Evolutionary conservation across 2,888 invertebrate genomes (phyloP).

Genomic region (Phrixothrix hirtus): DNA sequence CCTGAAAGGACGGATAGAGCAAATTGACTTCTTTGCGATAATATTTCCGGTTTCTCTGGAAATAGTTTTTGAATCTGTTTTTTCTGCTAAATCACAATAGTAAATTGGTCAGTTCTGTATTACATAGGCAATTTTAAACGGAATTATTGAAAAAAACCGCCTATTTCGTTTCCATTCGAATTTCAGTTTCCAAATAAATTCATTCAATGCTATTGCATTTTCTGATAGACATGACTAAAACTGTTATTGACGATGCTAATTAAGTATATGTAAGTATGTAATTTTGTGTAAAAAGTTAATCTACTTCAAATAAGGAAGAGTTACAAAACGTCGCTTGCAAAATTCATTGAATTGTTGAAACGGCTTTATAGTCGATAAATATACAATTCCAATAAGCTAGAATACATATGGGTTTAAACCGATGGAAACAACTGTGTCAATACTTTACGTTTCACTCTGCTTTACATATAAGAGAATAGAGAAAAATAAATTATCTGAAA

Average conservation of each 20-base stretch:
- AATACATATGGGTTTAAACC: slow-evolving; percentile 9
- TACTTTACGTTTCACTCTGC: slow-evolving; percentile 1
- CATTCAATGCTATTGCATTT: too few relatives aligned
- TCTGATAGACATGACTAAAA: too few relatives aligned
- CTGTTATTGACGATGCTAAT: too few relatives aligned
- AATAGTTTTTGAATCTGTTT: slow-evolving; percentile 22
- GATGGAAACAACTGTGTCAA: neutral
- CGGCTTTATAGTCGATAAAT: slow-evolving; percentile 17
- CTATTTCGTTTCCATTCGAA: too few relatives aligned
- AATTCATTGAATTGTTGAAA: slow-evolving; percentile 15
- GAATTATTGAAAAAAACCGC: too few relatives aligned
- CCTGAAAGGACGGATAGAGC: slow-evolving; percentile 17
- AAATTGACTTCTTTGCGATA: slow-evolving; percentile 21
- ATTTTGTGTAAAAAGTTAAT: too few relatives aligned
- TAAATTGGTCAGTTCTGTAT: neutral
- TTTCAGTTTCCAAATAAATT: too few relatives aligned
- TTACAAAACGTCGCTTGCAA: neutral
- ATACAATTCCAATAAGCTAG: slow-evolving; percentile 16
- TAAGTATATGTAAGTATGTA: too few relatives aligned
- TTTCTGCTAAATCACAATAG: slow-evolving; percentile 4
- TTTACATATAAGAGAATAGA: neutral
- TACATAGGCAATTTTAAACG: neutral
- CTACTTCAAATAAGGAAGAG: too few relatives aligned
- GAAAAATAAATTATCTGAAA: neutral
- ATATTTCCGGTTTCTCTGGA: slow-evolving; percentile 22